Percentiles rank a stretch among this genome's conserved stretches.
Evolutionary conservation across 35 echinoderm and acorn worm species (phyloP).

Genomic region (Apostichopus californicus): DNA sequence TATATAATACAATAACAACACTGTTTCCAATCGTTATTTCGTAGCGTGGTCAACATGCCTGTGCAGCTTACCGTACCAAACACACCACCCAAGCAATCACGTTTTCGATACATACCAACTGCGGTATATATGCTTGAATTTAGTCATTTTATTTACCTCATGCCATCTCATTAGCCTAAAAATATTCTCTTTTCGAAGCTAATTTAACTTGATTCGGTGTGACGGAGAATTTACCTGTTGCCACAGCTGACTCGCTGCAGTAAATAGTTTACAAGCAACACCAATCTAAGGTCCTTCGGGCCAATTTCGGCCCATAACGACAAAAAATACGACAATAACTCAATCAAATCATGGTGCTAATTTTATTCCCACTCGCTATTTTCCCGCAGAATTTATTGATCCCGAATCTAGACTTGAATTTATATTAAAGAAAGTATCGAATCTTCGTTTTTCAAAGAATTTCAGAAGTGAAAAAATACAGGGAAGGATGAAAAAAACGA

Average conservation of each 20-base stretch:
- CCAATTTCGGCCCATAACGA: constrained; percentile 35
- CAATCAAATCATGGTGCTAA: constrained; percentile 12
- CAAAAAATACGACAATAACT: constrained; percentile 7
- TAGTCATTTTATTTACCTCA: neutral
- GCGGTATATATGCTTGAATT: neutral
- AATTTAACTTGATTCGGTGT: constrained; percentile 21
- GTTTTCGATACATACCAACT: neutral
- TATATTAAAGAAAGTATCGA: neutral
- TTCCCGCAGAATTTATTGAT: constrained; percentile 33
- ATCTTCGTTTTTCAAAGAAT: neutral
- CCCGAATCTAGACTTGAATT: neutral
- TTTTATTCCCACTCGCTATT: constrained; percentile 20
- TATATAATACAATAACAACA: neutral
- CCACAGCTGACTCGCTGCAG: constrained; percentile 18
- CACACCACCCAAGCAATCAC: neutral
- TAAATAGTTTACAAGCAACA: neutral
- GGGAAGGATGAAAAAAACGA: neutral
- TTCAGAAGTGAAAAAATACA: neutral
- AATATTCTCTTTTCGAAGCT: constrained; percentile 26
- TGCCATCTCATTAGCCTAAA: constrained; percentile 47
- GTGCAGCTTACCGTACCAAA: neutral
- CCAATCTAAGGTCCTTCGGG: constrained; percentile 4
- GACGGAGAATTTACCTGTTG: constrained; percentile 32
- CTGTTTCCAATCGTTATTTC: neutral
- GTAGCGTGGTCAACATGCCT: neutral